Evolutionary conservation across 2,797 vertebrate genomes (phyloP).

Genomic region (Hydrolagus colliei): DNA sequence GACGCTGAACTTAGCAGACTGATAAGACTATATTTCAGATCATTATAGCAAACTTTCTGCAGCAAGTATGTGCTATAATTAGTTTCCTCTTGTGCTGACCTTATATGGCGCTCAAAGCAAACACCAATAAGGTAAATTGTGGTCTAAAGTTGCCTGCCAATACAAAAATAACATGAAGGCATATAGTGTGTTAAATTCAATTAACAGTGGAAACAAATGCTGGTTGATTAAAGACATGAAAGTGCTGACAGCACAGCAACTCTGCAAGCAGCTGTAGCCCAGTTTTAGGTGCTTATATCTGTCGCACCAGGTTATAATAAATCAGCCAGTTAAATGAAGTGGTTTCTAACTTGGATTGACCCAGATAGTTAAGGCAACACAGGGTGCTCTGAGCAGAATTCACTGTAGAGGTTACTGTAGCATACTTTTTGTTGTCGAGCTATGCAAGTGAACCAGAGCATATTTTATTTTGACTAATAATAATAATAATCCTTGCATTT

Average conservation of each 20-base stretch:
- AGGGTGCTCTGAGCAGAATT: background rate
- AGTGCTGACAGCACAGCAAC: background rate
- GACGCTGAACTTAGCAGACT: background rate
- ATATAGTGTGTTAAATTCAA: slow-evolving; percentile 6
- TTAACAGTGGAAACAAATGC: slow-evolving; percentile 23
- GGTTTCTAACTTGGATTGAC: background rate
- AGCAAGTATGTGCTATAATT: slow-evolving; percentile 15
- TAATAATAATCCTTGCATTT: too few relatives aligned
- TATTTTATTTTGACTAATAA: too few relatives aligned
- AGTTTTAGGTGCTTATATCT: slow-evolving; percentile 8
- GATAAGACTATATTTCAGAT: background rate
- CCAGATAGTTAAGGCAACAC: background rate
- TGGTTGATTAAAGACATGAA: background rate
- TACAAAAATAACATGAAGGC: slow-evolving; percentile 3
- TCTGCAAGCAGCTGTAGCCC: slow-evolving; percentile 6
- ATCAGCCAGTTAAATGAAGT: background rate
- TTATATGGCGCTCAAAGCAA: background rate
- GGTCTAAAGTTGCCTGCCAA: slow-evolving; percentile 11
- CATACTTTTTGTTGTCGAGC: background rate
- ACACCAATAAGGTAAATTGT: slow-evolving; percentile 4
- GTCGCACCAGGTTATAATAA: background rate
- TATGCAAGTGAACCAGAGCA: background rate
- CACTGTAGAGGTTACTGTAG: background rate
- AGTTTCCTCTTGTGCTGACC: slow-evolving; percentile 2
- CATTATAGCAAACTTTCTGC: slow-evolving; percentile 5